Conservation (phyloP, 1,140 invertebrate genomes). For the Ganaspis sp. region DNA sequence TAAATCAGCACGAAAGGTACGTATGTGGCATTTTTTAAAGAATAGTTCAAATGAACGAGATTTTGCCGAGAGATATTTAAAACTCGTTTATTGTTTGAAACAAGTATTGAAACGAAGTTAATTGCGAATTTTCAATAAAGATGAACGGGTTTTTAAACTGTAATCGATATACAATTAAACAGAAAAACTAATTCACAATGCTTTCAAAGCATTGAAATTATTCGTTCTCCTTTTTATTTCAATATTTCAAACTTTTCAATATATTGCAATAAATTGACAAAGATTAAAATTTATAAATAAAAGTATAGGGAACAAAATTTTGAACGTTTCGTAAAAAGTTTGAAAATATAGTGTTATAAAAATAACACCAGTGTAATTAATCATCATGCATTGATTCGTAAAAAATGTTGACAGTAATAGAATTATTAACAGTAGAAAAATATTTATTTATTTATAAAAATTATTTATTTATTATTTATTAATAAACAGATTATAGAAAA, state of each 20-base stretch:
- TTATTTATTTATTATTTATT: too few relatives aligned
- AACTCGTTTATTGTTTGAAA: background rate
- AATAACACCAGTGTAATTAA: too few relatives aligned
- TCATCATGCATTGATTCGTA: too few relatives aligned
- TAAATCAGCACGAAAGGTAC: conserved; percentile 13
- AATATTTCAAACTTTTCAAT: conserved; percentile 31
- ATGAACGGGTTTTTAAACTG: background rate
- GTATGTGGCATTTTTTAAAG: background rate
- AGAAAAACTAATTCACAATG: background rate
- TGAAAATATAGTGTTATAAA: too few relatives aligned
- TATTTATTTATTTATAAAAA: too few relatives aligned
- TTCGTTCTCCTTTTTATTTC: background rate
- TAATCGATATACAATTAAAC: conserved; percentile 1
- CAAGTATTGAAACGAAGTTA: background rate
- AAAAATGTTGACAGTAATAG: too few relatives aligned
- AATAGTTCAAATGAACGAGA: background rate
- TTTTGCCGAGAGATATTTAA: too few relatives aligned
- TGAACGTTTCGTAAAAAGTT: too few relatives aligned
- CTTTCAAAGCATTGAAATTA: conserved; percentile 36
- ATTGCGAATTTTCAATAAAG: background rate
- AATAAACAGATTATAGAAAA: too few relatives aligned
- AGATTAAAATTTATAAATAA: too few relatives aligned
- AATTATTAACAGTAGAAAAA: too few relatives aligned
- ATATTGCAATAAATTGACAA: conserved; percentile 43
- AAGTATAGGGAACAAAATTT: too few relatives aligned